Evolutionary conservation across 2,113 vertebrate species (phyloP).

Genomic region (Stegostoma tigrinum): DNA sequence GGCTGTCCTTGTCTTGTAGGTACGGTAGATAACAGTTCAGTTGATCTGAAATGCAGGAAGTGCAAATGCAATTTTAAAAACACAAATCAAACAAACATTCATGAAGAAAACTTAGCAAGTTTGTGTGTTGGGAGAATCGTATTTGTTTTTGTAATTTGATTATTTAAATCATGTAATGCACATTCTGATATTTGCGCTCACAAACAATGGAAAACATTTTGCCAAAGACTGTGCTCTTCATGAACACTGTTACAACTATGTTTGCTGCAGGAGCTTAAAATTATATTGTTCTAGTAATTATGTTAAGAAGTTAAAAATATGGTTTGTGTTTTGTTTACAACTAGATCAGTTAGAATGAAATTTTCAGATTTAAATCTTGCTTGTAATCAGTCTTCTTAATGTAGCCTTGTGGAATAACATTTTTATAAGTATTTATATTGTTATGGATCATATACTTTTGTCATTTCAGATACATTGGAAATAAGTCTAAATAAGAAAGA

Average conservation of each 20-base stretch:
- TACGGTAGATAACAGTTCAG: constrained; percentile 63
- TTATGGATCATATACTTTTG: neutral
- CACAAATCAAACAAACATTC: neutral
- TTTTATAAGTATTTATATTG: neutral
- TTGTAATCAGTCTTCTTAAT: neutral
- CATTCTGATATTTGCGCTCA: neutral
- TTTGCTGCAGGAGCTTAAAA: neutral
- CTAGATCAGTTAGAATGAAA: neutral
- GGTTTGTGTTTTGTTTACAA: neutral
- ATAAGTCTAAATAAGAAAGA: neutral
- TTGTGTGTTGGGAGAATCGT: neutral
- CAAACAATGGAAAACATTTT: neutral
- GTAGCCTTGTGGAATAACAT: neutral
- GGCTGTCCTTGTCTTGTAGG: constrained; percentile 64
- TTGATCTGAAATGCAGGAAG: constrained; percentile 59
- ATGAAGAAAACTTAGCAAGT: neutral
- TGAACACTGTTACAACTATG: neutral
- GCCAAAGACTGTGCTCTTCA: neutral
- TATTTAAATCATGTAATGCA: neutral
- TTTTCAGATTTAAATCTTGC: neutral
- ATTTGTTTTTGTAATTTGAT: neutral
- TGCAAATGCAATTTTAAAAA: neutral
- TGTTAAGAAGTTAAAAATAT: neutral
- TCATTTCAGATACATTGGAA: neutral
- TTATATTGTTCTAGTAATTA: too few relatives aligned